A percentile compares a stretch with the other conserved stretches of the same genome.
These are phyloP conservation scores for Parauchenoglanis punctatus DNA, from an alignment of 2,797 vertebrate genomes.

Conservation along the genomic window DNA sequence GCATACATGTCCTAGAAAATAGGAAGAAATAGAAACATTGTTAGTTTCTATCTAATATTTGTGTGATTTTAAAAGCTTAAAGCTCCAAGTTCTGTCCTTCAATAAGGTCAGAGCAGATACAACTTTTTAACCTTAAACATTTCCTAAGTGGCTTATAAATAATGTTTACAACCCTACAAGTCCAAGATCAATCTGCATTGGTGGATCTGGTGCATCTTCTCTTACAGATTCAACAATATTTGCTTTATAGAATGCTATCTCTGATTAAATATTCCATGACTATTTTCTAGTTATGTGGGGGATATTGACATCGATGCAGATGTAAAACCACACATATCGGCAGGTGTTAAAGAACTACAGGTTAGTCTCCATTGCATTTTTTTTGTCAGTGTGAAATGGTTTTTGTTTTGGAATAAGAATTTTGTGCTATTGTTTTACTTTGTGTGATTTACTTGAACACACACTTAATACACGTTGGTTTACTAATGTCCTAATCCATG, in stretches of 20 bases:
- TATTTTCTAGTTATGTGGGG: conserved; percentile 79
- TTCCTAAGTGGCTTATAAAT: background rate
- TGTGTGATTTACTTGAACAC: background rate
- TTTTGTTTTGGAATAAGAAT: background rate
- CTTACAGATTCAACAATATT: background rate
- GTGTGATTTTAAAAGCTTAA: background rate
- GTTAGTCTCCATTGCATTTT: conserved; percentile 64
- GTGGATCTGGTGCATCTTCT: background rate
- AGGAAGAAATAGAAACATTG: background rate
- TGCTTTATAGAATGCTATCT: background rate
- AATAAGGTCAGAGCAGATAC: background rate
- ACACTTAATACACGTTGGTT: background rate
- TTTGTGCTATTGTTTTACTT: background rate
- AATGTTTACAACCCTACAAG: background rate
- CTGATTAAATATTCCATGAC: background rate
- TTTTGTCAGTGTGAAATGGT: background rate
- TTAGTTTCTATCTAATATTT: background rate
- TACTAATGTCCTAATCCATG: background rate
- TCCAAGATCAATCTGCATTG: background rate
- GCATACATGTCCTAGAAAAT: too few relatives aligned
- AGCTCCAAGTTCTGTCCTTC: background rate
- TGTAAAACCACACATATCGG: conserved; percentile 82
- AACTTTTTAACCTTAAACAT: background rate
- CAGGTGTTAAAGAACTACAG: conserved; percentile 88
- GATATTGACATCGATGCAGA: conserved; percentile 90